Evolutionary conservation across 2,888 invertebrate species (phyloP).

Genomic region (Andrena marginata): DNA sequence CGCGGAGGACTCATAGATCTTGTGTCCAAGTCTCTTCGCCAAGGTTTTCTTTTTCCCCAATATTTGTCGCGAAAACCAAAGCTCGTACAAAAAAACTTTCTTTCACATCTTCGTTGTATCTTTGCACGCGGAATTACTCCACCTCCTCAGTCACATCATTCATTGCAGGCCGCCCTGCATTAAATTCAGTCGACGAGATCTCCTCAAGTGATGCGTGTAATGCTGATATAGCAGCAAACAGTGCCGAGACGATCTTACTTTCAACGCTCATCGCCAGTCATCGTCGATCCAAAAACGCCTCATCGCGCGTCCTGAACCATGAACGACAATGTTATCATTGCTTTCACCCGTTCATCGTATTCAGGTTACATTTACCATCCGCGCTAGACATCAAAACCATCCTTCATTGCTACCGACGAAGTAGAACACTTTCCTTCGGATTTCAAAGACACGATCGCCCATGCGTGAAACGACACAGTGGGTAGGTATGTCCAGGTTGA

Average conservation of each 20-base stretch:
- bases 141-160: too few relatives aligned
- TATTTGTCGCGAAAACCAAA: too few relatives aligned
- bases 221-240: background rate
- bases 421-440: slow-evolving; percentile 60
- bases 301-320: slow-evolving; percentile 21
- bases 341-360: slow-evolving; percentile 70
- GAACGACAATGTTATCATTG: slow-evolving; percentile 61
- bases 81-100: too few relatives aligned
- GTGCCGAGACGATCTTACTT: slow-evolving; percentile 20
- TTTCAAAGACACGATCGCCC: slow-evolving; percentile 9
- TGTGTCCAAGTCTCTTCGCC: too few relatives aligned
- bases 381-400: slow-evolving; percentile 36
- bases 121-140: too few relatives aligned
- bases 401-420: slow-evolving; percentile 25
- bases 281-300: slow-evolving; percentile 27
- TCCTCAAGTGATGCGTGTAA: slow-evolving; percentile 34
- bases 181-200: slow-evolving; percentile 34
- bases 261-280: slow-evolving; percentile 34
- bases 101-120: too few relatives aligned
- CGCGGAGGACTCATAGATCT: too few relatives aligned
- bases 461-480: background rate
- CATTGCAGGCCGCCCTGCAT: background rate
- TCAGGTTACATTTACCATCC: slow-evolving; percentile 68
- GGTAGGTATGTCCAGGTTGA: background rate
- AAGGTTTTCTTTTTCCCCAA: too few relatives aligned